Evolutionary conservation across 2,888 invertebrate genomes (phyloP).

Genomic region (Girardia tigrina): DNA sequence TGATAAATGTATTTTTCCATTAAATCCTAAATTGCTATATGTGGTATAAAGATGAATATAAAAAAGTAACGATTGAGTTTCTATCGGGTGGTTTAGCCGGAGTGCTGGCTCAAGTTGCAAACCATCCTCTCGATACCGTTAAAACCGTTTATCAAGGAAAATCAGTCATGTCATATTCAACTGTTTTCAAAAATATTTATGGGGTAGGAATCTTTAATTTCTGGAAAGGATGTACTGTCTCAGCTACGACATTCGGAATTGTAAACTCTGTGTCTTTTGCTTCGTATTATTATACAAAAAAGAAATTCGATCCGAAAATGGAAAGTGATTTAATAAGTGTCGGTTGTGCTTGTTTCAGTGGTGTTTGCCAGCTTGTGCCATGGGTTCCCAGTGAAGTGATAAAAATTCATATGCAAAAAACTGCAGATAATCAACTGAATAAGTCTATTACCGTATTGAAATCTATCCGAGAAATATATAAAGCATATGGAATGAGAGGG

Average conservation of each 20-base stretch:
- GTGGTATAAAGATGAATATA: not conserved
- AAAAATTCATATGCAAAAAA: not conserved
- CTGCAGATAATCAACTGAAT: not conserved
- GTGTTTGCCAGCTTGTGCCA: not conserved
- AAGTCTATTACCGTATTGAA: not conserved
- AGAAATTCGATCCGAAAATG: not conserved
- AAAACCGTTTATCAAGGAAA: not conserved
- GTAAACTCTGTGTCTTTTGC: not conserved
- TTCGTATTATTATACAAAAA: not conserved
- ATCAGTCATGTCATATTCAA: not conserved
- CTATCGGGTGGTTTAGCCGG: not conserved
- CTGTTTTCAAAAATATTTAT: not conserved
- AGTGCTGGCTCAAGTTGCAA: not conserved
- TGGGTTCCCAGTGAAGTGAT: not conserved
- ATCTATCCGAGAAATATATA: not conserved
- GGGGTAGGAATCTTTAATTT: not conserved
- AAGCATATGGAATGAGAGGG: not conserved
- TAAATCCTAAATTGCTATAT: too few species aligned
- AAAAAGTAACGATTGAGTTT: not conserved
- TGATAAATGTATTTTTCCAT: too few species aligned
- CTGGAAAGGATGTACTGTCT: not conserved
- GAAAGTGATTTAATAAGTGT: not conserved
- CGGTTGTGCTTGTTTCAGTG: not conserved
- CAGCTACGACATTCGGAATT: not conserved
- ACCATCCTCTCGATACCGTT: not conserved